Base-by-base conservation (phyloP, 2,888 invertebrate genomes). In the Diaprepes abbreviatus region DNA sequence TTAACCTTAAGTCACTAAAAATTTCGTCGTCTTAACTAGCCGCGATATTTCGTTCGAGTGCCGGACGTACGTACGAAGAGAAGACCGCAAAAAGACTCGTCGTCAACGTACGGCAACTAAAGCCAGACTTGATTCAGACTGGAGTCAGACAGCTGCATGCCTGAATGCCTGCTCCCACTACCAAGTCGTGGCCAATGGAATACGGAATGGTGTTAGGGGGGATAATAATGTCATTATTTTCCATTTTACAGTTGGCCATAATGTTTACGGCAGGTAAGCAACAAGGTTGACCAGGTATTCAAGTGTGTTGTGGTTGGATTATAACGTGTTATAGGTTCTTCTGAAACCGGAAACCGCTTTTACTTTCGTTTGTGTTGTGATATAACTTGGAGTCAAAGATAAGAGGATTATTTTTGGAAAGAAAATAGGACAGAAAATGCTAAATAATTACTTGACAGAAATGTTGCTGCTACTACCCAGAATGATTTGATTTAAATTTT, bases 151-250 rank as follows among this genome's bases (percentile, higher is more conserved):
- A 81, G 81, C 81, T 81, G 81, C 79, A 79, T 76, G 75, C 75
- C 76, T 70, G 76, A 74, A 77, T 62, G 58, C 66, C 38, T 63
- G 74, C 72, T 72, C 72, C 66, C 74, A 74, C 75, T 77, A 74
- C 77, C 81, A 77, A 75, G 76, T 74, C 73, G 48, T 70, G 62
- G 76, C 80, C 81, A 79, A 80, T 80, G 77, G 79, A 74, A 78
- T 74, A 68, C 54, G 69, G 69, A 72, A 70, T 66, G 73, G 70
- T 68, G 63, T 72, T 68, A 71, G 82, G 74, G 80, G 83, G 83
- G 82, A 80, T 84, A 83, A 84, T 83, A 83, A 83, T 82, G 81
- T 84, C 83, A 84, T 84, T 84, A 84, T 82, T 81, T 81, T 80
- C 79, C 83, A 83, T 83, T 84, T 83, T 82, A 81, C 81, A 81